Evolutionary conservation across 2,113 vertebrate genomes (phyloP), one percentile per base, ranked within the genome.

Genomic region (Maccullochella peelii): DNA sequence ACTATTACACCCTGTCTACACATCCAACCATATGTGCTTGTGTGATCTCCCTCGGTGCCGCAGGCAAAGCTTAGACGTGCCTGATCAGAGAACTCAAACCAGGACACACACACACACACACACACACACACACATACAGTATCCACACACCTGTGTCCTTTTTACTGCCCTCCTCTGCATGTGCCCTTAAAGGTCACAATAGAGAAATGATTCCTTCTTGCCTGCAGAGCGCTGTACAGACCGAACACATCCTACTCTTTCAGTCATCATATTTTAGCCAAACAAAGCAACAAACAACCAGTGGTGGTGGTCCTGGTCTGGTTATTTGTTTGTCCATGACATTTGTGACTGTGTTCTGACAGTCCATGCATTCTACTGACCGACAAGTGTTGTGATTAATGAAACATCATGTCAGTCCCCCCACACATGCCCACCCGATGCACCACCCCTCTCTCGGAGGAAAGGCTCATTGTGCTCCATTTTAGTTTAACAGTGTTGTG

Each of bases 331-430:
- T 86, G 94, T 95, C 94, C 91, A 89, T 89, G 93, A 95, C 94
- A 79, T 94, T 92, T 88, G 94, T 90, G 94, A 91, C 94, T 94
- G 94, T 95, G 92, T 94, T 95, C 96, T 96, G 94, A 91, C 93
- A 90, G 94, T 96, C 95, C 94, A 87, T 44, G 59, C 69, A 92
- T 89, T 89, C 90, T 94, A 93, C 88, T 82, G 93, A 94, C 90
- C 90, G 90, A 94, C 92, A 94, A 92, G 91, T 94, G 94, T 97
- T 96, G 94, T 91, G 90, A 95, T 93, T 91, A 77, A 73, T 77
- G n/a, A 82, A 75, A 86, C 55, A 33, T 88, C 76, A 58, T 63
- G 85, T 71, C 83, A 77, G 76, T 80, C 84, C 25, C 5, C 84
- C 30, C 38, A 38, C 38, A 6, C 38, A 6, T 49, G 57, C 52